These are phyloP conservation scores for Strix aluco DNA, from an alignment of 2,113 vertebrate species.

Conservation along the genomic window DNA sequence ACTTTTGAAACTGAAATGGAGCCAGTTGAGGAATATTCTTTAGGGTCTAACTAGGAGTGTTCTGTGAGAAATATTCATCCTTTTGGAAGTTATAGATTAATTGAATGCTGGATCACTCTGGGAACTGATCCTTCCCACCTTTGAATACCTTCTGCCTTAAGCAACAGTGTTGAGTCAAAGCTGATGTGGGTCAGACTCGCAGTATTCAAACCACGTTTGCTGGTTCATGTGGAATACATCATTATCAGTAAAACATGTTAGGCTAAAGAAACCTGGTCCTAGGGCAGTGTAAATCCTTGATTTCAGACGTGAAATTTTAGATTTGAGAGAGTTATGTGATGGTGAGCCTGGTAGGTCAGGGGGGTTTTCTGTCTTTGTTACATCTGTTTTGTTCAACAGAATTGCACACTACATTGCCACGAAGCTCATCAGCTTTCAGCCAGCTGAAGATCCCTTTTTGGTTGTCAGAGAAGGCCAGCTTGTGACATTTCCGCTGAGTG, in stretches of 20 bases:
- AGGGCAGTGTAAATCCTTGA: neutral
- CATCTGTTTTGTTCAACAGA: neutral
- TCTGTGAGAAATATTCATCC: neutral
- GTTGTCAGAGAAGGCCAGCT: neutral
- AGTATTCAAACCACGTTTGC: neutral
- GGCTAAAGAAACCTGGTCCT: neutral
- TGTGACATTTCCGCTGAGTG: neutral
- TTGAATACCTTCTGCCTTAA: neutral
- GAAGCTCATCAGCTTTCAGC: neutral
- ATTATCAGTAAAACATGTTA: neutral
- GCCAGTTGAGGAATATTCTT: neutral
- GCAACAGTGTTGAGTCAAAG: neutral
- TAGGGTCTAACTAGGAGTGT: neutral
- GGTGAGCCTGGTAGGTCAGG: neutral
- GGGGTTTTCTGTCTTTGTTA: neutral
- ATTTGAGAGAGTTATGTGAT: neutral
- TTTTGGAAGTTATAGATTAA: neutral
- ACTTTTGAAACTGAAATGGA: neutral
- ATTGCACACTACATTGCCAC: fast-evolving
- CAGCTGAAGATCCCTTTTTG: neutral
- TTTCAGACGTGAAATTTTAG: neutral
- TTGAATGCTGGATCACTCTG: neutral
- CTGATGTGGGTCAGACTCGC: neutral
- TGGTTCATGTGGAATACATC: neutral
- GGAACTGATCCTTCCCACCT: neutral